Percentiles rank a stretch among this genome's conserved stretches.
Evolutionary conservation across 2,113 vertebrate species (phyloP).

Genomic region (Ascaphus truei): DNA sequence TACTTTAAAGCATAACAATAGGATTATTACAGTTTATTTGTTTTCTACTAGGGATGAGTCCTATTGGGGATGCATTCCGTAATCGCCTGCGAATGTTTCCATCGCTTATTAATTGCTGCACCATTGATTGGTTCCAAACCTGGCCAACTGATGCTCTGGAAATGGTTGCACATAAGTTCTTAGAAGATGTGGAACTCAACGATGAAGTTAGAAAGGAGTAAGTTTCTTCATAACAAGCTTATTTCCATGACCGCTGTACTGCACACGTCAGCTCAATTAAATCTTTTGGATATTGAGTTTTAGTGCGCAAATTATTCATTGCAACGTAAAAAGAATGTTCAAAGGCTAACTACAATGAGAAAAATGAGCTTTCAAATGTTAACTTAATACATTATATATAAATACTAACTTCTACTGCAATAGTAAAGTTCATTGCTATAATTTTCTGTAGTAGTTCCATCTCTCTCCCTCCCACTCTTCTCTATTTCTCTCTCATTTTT

Average conservation of each 20-base stretch:
- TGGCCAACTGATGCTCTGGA: slow-evolving; percentile 91
- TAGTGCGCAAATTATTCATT: too few species aligned
- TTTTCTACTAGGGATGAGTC: slow-evolving; percentile 79
- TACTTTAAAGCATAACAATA: too few species aligned
- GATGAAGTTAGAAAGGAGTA: slow-evolving; percentile 70
- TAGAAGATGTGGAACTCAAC: slow-evolving; percentile 83
- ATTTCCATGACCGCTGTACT: too few species aligned
- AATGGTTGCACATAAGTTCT: slow-evolving; percentile 88
- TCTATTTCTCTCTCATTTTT: too few species aligned
- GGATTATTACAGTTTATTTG: too few species aligned
- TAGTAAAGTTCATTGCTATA: neutral
- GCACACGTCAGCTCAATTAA: too few species aligned
- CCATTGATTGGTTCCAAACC: slow-evolving; percentile 90
- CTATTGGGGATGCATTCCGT: slow-evolving; percentile 87
- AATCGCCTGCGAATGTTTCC: slow-evolving; percentile 90
- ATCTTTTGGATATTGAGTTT: too few species aligned
- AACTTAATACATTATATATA: neutral
- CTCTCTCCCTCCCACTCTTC: too few species aligned
- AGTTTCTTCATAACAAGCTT: too few species aligned
- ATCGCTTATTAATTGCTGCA: slow-evolving; percentile 91
- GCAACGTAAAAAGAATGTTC: too few species aligned
- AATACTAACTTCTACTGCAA: neutral
- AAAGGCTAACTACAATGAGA: neutral
- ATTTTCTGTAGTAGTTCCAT: neutral
- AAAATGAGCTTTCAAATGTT: neutral